phyloP scores from a whole-genome alignment of 2,797 vertebrate genomes.

The Malacoraja senta region DNA sequence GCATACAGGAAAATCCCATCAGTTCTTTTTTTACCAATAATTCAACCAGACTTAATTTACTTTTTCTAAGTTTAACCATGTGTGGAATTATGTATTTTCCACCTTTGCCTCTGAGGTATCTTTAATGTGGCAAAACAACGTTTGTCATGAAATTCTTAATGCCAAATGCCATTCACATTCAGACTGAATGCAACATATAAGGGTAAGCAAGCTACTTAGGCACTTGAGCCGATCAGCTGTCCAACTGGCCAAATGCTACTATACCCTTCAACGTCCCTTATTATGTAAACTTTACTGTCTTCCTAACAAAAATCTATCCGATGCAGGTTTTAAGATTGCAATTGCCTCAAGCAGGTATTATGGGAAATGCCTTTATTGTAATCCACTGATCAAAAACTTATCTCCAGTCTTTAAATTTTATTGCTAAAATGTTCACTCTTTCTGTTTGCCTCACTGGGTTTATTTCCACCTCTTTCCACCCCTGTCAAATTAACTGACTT shows the following conservation, averaged over 20 bases:
- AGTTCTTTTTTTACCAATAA: constrained; percentile 4
- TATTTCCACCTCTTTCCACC: not conserved
- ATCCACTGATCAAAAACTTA: not conserved
- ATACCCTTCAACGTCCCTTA: not conserved
- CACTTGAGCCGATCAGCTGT: not conserved
- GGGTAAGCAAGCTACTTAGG: not conserved
- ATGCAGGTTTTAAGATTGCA: not conserved
- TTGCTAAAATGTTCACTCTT: not conserved
- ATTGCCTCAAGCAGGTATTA: not conserved
- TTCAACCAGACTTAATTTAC: not conserved
- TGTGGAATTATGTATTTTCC: not conserved
- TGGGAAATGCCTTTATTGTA: not conserved
- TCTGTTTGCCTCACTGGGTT: not conserved
- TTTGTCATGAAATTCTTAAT: not conserved
- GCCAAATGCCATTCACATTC: not conserved
- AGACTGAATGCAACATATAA: not conserved
- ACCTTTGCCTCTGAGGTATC: not conserved
- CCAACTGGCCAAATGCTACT: not conserved
- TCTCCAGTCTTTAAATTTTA: not conserved
- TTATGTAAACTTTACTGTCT: not conserved
- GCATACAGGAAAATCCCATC: not conserved
- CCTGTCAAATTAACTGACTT: not conserved
- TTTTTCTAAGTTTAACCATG: not conserved
- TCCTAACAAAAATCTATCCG: not conserved
- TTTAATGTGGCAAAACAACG: not conserved